Evolutionary conservation across 2,797 vertebrate species (phyloP).

Genomic region (Rhynchonycteris naso): DNA sequence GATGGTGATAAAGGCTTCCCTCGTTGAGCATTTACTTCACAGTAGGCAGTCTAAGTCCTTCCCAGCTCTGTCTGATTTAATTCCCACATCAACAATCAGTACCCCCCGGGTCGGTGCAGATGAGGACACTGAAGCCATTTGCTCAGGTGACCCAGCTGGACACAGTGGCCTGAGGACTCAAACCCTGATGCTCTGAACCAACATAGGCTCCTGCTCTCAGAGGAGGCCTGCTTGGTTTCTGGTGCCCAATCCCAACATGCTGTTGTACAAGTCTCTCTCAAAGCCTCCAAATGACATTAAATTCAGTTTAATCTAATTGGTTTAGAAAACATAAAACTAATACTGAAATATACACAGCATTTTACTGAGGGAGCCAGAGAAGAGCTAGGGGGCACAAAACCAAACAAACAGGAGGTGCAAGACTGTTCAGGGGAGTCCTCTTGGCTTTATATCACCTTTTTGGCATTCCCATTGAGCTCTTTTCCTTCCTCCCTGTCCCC

Average conservation of each 20-base stretch:
- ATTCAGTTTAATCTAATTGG: background rate
- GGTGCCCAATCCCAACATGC: background rate
- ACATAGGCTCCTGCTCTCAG: background rate
- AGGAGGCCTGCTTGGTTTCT: background rate
- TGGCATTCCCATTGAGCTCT: background rate
- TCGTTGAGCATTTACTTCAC: background rate
- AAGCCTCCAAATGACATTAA: background rate
- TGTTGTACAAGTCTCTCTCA: background rate
- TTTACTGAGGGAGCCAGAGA: background rate
- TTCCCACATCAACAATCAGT: background rate
- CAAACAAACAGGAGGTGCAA: background rate
- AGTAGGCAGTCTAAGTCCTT: background rate
- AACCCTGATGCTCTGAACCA: background rate
- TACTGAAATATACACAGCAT: background rate
- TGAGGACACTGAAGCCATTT: background rate
- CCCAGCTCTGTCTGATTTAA: background rate
- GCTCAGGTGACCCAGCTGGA: background rate
- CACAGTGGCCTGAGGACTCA: background rate
- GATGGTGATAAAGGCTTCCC: background rate
- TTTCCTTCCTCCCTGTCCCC: accelerated
- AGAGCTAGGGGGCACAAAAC: background rate
- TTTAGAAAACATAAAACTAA: slow-evolving; percentile 37
- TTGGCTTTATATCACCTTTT: background rate
- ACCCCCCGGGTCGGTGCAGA: background rate
- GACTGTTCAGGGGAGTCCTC: background rate